Evolutionary conservation across 2,888 invertebrate genomes (phyloP).

Genomic region (Parnassius apollo): DNA sequence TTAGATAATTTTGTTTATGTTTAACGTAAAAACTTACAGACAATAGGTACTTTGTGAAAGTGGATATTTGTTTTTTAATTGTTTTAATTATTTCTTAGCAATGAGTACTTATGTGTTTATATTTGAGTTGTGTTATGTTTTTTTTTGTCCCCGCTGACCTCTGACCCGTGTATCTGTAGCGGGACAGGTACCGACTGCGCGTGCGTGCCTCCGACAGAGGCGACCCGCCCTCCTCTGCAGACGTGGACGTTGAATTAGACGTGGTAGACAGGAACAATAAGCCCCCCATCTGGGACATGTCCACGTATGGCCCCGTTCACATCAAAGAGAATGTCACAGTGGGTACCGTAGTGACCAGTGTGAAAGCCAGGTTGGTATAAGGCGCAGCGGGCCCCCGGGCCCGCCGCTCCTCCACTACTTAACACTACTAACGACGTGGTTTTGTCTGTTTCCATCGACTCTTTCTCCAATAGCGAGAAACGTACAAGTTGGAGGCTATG

Average conservation of each 20-base stretch:
- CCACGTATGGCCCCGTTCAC: conserved; percentile 98
- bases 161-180: conserved; percentile 91
- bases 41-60: conserved; percentile 59
- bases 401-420: conserved; percentile 76
- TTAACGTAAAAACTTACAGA: conserved; percentile 43
- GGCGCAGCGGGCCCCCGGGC: conserved; percentile 76
- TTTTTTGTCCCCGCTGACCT: conserved; percentile 85
- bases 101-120: conserved; percentile 77
- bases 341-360: conserved; percentile 98
- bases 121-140: conserved; percentile 82
- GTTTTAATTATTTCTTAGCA: conserved; percentile 74
- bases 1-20: conserved; percentile 37
- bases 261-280: conserved; percentile 99
- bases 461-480: conserved; percentile 92
- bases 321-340: conserved; percentile 99
- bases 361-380: conserved; percentile 98
- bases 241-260: conserved; percentile 98
- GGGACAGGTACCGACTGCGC: conserved; percentile 97
- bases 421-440: conserved; percentile 85
- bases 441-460: conserved; percentile 84
- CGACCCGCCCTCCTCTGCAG: conserved; percentile 94
- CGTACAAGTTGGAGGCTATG: conserved; percentile 98
- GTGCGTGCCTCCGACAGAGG: conserved; percentile 98
- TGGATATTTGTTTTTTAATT: conserved; percentile 64
- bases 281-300: conserved; percentile 97